phyloP scores from a whole-genome alignment of 2,113 vertebrate species.

The Procavia capensis region DNA sequence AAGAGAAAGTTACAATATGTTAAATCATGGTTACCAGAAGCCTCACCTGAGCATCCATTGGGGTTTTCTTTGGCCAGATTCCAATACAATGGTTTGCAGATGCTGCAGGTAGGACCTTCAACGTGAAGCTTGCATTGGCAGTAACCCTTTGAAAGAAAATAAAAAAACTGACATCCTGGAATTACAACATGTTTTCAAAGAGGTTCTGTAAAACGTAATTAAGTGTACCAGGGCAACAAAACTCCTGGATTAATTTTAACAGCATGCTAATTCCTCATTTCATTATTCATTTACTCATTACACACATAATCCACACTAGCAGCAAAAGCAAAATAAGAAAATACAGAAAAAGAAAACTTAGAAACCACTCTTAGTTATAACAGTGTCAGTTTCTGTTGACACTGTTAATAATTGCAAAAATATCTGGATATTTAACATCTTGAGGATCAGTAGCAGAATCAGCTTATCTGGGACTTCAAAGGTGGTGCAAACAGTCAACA shows the following conservation, averaged over 20 bases:
- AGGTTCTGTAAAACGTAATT: background rate
- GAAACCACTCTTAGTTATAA: background rate
- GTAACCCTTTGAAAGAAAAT: slow-evolving; percentile 86
- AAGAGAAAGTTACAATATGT: background rate
- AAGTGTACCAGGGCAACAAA: background rate
- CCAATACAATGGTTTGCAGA: slow-evolving; percentile 95
- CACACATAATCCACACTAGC: background rate
- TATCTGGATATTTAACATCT: background rate
- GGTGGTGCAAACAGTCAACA: background rate
- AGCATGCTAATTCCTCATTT: background rate
- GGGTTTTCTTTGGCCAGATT: slow-evolving; percentile 90
- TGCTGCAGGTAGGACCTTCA: slow-evolving; percentile 90
- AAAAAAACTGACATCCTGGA: slow-evolving; percentile 40
- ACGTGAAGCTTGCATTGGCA: slow-evolving; percentile 91
- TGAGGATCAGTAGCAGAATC: background rate
- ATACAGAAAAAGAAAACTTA: background rate
- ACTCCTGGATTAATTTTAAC: background rate
- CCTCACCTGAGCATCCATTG: slow-evolving; percentile 91
- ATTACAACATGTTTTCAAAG: slow-evolving; percentile 35
- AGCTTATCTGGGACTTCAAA: background rate
- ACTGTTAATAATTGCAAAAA: background rate
- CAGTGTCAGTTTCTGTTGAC: background rate
- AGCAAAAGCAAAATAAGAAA: slow-evolving; percentile 7
- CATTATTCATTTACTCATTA: background rate
- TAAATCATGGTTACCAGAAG: background rate